phyloP scores from a whole-genome alignment of 2,113 vertebrate species.

The Bungarus multicinctus region DNA sequence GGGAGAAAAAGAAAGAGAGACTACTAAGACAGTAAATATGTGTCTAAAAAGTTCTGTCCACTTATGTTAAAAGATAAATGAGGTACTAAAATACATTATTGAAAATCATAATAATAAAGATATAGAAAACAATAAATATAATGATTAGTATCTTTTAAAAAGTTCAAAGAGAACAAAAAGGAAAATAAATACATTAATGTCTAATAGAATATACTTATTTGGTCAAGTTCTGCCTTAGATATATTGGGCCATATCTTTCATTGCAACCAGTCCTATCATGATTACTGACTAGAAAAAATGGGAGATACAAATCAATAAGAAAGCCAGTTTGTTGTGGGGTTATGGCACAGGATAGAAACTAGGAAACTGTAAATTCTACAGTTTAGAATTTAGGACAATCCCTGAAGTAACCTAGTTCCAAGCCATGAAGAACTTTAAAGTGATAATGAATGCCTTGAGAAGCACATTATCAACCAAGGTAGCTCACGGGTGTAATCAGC shows the following conservation, averaged over 20 bases:
- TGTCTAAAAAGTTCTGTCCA: neutral
- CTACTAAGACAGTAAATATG: neutral
- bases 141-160: neutral
- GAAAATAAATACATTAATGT: neutral
- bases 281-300: neutral
- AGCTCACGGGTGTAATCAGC: neutral
- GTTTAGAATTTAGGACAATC: neutral
- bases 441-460: neutral
- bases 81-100: neutral
- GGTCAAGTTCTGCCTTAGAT: neutral
- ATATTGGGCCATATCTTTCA: neutral
- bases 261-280: neutral
- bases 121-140: neutral
- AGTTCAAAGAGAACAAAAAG: neutral
- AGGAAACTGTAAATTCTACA: neutral
- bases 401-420: neutral
- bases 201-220: neutral
- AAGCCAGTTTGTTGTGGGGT: neutral
- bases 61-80: neutral
- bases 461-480: neutral
- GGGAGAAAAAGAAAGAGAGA: neutral
- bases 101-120: neutral
- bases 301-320: neutral
- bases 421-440: neutral
- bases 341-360: neutral